Conservation (phyloP, 2,113 vertebrate genomes). For the Melospiza georgiana region DNA sequence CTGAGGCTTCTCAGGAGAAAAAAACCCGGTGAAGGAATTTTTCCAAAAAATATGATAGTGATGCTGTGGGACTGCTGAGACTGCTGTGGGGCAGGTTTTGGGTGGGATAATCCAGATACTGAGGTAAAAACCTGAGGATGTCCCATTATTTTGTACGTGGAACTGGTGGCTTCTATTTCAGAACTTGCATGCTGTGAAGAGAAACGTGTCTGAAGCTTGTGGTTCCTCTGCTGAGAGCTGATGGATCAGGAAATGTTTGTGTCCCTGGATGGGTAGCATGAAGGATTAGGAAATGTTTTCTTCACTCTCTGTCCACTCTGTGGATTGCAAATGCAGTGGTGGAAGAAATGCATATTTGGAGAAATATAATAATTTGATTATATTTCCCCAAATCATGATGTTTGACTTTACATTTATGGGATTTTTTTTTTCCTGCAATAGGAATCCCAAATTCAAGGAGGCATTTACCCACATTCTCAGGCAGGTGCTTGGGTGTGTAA, state of each 20-base stretch:
- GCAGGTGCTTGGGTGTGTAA: not conserved
- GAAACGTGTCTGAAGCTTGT: not conserved
- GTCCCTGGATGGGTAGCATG: too few species aligned
- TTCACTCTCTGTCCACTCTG: not conserved
- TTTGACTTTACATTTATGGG: not conserved
- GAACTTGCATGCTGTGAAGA: not conserved
- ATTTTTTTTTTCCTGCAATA: not conserved
- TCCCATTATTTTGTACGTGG: fast-evolving
- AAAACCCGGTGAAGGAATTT: too few species aligned
- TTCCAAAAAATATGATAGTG: too few species aligned
- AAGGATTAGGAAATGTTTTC: not conserved
- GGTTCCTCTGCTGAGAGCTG: not conserved
- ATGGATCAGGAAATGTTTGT: not conserved
- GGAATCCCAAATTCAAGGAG: not conserved
- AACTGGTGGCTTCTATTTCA: not conserved
- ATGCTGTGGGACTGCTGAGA: not conserved
- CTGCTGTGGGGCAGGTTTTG: not conserved
- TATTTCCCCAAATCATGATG: fast-evolving
- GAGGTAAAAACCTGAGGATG: not conserved
- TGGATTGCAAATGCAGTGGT: not conserved
- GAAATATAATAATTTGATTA: not conserved
- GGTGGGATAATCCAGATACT: not conserved
- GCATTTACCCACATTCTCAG: not conserved
- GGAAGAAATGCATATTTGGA: not conserved
- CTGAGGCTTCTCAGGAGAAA: too few species aligned